These are phyloP conservation scores for Apotomis turbidana DNA, from an alignment of 2,888 invertebrate genomes.

Conservation along the genomic window DNA sequence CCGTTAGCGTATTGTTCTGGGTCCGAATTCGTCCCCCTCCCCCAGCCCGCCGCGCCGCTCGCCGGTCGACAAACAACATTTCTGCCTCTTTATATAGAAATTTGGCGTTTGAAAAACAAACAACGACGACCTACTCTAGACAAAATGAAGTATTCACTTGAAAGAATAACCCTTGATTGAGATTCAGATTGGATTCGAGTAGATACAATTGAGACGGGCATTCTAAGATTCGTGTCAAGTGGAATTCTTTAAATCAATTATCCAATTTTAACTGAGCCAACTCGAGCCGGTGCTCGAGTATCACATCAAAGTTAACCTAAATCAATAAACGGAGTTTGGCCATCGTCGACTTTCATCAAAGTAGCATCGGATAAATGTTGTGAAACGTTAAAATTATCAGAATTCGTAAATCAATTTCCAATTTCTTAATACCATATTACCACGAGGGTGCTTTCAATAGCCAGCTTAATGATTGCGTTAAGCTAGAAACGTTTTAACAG, in stretches of 20 bases:
- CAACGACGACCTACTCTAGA: conserved; percentile 5
- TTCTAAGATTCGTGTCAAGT: conserved; percentile 26
- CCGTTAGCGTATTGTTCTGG: conserved; percentile 19
- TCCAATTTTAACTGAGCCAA: conserved; percentile 19
- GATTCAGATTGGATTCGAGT: conserved; percentile 22
- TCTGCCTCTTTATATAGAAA: conserved; percentile 69
- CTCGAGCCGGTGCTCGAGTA: conserved; percentile 1
- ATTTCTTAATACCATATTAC: neutral
- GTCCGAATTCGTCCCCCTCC: neutral
- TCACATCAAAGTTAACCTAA: conserved; percentile 16
- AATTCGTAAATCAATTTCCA: conserved; percentile 5
- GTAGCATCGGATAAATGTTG: neutral
- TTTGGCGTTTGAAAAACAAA: conserved; percentile 49
- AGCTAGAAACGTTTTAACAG: neutral
- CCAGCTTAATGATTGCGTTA: neutral
- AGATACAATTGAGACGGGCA: conserved; percentile 13
- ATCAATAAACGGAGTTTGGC: conserved; percentile 13
- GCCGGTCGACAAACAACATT: conserved; percentile 64
- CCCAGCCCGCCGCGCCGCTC: conserved; percentile 44
- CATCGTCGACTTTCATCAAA: conserved; percentile 8
- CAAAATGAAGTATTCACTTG: conserved; percentile 28
- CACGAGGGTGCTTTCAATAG: neutral
- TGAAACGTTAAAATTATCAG: neutral
- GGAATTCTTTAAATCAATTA: conserved; percentile 29
- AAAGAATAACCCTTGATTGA: conserved; percentile 31